phyloP scores from a whole-genome alignment of 92 coral and sea anemone genomes.

The Palythoa caribaeorum region DNA sequence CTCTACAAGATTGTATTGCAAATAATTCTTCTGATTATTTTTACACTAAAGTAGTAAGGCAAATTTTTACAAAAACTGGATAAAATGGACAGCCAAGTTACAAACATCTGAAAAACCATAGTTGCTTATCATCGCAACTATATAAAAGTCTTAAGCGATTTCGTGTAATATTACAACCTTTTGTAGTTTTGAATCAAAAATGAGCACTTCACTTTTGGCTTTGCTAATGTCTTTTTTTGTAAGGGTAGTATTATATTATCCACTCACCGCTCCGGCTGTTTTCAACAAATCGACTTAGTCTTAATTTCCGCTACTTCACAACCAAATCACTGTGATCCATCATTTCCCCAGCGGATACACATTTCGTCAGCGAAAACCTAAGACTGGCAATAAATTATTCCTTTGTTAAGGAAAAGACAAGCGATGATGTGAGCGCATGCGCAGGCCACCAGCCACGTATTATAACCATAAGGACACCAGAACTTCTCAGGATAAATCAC shows the following conservation, averaged over 20 bases:
- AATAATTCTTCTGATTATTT: not conserved
- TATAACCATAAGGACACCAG: constrained; percentile 77
- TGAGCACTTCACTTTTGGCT: constrained; percentile 4
- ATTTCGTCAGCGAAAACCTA: constrained; percentile 55
- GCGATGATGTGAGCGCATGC: constrained; percentile 71
- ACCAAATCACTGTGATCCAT: constrained; percentile 47
- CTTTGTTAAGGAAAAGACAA: constrained; percentile 80
- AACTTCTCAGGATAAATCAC: constrained; percentile 15
- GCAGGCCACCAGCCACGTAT: constrained; percentile 84
- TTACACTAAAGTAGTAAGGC: not conserved
- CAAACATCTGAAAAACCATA: not conserved
- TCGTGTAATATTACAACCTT: constrained; percentile 4
- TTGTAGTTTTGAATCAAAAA: not conserved
- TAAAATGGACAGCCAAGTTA: not conserved
- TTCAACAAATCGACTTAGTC: constrained; percentile 6
- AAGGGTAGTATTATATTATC: not conserved
- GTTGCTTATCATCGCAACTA: not conserved
- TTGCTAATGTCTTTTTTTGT: not conserved
- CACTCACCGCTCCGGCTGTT: constrained; percentile 56
- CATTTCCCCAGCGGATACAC: constrained; percentile 65
- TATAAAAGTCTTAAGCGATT: not conserved
- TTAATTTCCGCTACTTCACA: constrained; percentile 42
- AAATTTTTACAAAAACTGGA: not conserved
- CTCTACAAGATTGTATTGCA: not conserved
- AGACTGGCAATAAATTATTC: constrained; percentile 69